Evolutionary conservation across 2,888 invertebrate genomes (phyloP).

Genomic region (Oscheius sp.): DNA sequence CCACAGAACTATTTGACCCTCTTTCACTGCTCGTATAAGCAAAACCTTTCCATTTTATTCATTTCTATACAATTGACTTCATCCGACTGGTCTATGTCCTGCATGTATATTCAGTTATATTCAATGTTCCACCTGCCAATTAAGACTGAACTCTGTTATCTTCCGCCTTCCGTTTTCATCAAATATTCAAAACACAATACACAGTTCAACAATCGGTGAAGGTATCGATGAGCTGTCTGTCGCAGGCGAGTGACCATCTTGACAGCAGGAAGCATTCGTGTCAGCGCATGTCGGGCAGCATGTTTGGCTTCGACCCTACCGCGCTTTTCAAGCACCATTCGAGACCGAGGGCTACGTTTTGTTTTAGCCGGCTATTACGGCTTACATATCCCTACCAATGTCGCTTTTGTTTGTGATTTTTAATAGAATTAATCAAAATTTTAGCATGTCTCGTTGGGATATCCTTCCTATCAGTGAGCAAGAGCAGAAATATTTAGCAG

Average conservation of each 20-base stretch:
- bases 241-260: slow-evolving; percentile 29
- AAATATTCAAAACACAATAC: no score
- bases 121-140: no score
- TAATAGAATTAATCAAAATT: not conserved
- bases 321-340: slow-evolving; percentile 32
- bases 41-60: no score
- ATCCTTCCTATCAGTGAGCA: slow-evolving; percentile 61
- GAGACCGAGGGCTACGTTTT: slow-evolving; percentile 25
- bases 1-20: no score
- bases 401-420: not conserved
- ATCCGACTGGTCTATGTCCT: no score
- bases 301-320: slow-evolving; percentile 30
- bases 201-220: no score
- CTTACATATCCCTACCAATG: slow-evolving; percentile 11
- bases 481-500: slow-evolving; percentile 57
- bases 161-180: no score
- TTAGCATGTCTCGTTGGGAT: slow-evolving; percentile 57
- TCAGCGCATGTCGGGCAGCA: slow-evolving; percentile 29
- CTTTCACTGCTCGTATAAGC: no score
- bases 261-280: slow-evolving; percentile 32
- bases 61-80: no score
- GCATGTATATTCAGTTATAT: no score
- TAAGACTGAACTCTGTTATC: no score
- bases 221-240: slow-evolving; percentile 17
- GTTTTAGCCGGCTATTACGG: slow-evolving; percentile 20